phyloP scores from a whole-genome alignment of 2,888 invertebrate species.

The Therioaphis trifolii region DNA sequence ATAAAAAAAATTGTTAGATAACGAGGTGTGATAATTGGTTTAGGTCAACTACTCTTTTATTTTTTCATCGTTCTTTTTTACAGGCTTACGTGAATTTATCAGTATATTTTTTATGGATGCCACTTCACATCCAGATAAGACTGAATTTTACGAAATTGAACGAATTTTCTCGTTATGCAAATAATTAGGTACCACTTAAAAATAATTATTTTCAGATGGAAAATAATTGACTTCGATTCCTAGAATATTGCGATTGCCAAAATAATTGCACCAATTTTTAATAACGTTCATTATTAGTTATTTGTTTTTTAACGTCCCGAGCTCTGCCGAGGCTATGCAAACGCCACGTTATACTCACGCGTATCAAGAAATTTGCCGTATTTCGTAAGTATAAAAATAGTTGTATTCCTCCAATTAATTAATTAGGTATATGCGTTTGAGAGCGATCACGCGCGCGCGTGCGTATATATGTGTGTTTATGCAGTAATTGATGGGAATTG shows the following conservation, averaged over 20 bases:
- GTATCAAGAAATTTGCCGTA: not conserved
- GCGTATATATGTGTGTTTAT: not conserved
- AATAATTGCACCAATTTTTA: conserved; percentile 28
- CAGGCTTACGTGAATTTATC: conserved; percentile 57
- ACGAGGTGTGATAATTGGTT: conserved; percentile 58
- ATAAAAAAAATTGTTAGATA: conserved; percentile 56
- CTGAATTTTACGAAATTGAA: conserved; percentile 49
- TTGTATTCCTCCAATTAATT: conserved; percentile 12
- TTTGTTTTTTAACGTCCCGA: not conserved
- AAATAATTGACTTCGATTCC: conserved; percentile 26
- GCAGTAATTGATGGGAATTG: conserved; percentile 18
- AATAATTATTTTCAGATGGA: conserved; percentile 16
- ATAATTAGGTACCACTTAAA: conserved; percentile 22
- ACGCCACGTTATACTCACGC: not conserved
- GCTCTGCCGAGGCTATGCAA: not conserved
- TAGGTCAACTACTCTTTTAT: conserved; percentile 56
- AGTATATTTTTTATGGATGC: conserved; percentile 47
- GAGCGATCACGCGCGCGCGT: not conserved
- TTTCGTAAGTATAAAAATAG: conserved; percentile 8
- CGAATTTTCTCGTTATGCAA: conserved; percentile 44
- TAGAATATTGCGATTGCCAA: conserved; percentile 34
- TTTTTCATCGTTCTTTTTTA: conserved; percentile 41
- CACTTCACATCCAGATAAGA: conserved; percentile 55
- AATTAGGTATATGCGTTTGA: not conserved
- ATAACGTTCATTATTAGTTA: not conserved